phyloP scores from a whole-genome alignment of 2,888 invertebrate species.

The Allygus modestus region DNA sequence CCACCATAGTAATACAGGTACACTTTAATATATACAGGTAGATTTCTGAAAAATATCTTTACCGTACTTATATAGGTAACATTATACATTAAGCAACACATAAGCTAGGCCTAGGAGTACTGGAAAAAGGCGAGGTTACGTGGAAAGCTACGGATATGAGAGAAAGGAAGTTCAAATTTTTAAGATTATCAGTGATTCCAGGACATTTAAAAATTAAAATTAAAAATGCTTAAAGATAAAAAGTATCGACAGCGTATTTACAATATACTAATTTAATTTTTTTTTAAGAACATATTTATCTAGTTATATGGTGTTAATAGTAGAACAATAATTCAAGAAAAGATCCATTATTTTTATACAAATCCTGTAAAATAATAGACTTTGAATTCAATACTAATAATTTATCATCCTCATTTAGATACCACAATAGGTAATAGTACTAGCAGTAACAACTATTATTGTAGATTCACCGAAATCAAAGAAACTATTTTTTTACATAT shows the following conservation, averaged over 20 bases:
- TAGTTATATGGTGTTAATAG: too few species aligned
- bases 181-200: background rate
- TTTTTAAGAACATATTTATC: background rate
- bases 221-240: background rate
- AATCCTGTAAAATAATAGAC: too few species aligned
- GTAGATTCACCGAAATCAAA: too few species aligned
- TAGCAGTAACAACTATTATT: too few species aligned
- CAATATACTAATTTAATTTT: background rate
- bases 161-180: conserved; percentile 26
- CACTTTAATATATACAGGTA: conserved; percentile 50
- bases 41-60: conserved; percentile 46
- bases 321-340: too few species aligned
- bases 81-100: conserved; percentile 49
- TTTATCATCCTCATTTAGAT: too few species aligned
- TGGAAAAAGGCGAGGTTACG: conserved; percentile 36
- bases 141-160: conserved; percentile 44
- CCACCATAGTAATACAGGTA: conserved; percentile 44
- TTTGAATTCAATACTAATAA: too few species aligned
- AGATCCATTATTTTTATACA: too few species aligned
- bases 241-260: conserved; percentile 9
- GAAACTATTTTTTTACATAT: too few species aligned
- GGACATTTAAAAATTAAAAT: background rate
- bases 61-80: conserved; percentile 36
- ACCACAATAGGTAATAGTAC: too few species aligned
- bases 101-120: conserved; percentile 33